phyloP scores from a whole-genome alignment of 2,113 vertebrate genomes.

The Crotophaga sulcirostris region DNA sequence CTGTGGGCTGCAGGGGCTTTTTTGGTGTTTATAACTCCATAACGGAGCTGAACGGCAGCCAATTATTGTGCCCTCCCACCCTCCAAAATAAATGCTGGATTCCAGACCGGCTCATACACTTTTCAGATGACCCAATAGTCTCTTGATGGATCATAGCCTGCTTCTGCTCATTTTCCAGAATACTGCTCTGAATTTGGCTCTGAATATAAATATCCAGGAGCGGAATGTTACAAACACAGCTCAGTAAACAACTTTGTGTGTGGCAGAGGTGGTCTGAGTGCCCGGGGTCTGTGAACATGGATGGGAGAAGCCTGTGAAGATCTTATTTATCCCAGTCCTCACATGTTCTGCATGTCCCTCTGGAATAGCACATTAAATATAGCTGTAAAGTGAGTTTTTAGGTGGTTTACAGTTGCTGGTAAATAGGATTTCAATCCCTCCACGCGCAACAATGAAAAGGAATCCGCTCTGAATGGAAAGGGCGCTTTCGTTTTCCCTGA shows the following conservation, averaged over 20 bases:
- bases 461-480: neutral
- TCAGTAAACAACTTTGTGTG: neutral
- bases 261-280: neutral
- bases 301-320: neutral
- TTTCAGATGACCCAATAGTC: neutral
- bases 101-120: neutral
- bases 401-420: neutral
- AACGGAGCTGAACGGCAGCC: neutral
- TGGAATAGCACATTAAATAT: neutral
- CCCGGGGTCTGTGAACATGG: neutral
- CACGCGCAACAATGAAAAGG: neutral
- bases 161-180: constrained; percentile 54
- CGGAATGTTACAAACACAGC: constrained; percentile 50
- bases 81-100: constrained; percentile 28
- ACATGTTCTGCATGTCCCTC: fast-evolving
- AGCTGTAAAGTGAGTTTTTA: neutral
- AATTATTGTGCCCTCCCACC: neutral
- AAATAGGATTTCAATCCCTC: neutral
- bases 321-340: neutral
- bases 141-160: constrained; percentile 1
- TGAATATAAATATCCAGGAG: constrained; percentile 45
- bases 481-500: neutral
- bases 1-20: neutral
- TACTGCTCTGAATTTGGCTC: constrained; percentile 19
- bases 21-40: neutral